Conservation (phyloP, 2,797 vertebrate species). For the Lates japonicus region DNA sequence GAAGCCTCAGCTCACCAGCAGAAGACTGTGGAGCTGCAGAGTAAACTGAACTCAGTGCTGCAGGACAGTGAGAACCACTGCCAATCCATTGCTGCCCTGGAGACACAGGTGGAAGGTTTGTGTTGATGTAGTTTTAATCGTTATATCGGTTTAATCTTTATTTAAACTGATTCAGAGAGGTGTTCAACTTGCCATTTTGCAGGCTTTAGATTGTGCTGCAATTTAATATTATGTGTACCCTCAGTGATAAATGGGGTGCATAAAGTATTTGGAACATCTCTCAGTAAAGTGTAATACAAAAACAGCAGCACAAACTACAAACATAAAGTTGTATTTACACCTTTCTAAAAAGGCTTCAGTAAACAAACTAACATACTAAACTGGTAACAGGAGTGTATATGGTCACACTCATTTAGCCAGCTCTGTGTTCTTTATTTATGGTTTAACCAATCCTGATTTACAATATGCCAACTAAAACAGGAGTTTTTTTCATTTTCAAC, state of each 20-base stretch:
- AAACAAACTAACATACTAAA: too few relatives aligned
- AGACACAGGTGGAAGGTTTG: slow-evolving; percentile 89
- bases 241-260: too few relatives aligned
- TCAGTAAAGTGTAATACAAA: not conserved
- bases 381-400: too few relatives aligned
- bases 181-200: too few relatives aligned
- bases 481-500: not conserved
- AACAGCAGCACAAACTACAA: not conserved
- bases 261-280: not conserved
- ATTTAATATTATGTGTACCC: too few relatives aligned
- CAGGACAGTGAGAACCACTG: slow-evolving; percentile 86
- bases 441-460: too few relatives aligned
- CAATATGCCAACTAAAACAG: too few relatives aligned
- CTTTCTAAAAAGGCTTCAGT: not conserved
- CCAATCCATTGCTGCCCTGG: slow-evolving; percentile 78
- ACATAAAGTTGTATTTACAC: too few relatives aligned
- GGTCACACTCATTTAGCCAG: too few relatives aligned
- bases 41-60: slow-evolving; percentile 85
- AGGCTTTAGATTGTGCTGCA: too few relatives aligned
- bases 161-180: too few relatives aligned
- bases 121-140: not conserved
- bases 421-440: too few relatives aligned
- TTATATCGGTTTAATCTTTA: not conserved
- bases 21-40: slow-evolving; percentile 89
- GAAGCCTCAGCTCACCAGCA: slow-evolving; percentile 92